phyloP scores from a whole-genome alignment of 2,797 vertebrate genomes.

The Paedocypris micromegethes region DNA sequence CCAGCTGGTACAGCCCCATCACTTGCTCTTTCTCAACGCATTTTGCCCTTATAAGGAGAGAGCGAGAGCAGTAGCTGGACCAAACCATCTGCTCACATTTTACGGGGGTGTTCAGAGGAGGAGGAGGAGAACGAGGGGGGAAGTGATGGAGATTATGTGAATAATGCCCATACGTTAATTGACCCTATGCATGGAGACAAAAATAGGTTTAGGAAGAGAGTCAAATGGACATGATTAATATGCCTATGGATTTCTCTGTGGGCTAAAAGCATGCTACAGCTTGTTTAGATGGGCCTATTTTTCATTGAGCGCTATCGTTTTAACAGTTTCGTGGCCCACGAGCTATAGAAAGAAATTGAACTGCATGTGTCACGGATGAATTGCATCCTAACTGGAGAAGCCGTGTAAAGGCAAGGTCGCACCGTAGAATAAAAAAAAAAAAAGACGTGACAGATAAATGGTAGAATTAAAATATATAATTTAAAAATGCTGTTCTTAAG shows the following conservation, averaged over 20 bases:
- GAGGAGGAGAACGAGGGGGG: slow-evolving; percentile 23
- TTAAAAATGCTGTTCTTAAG: no score
- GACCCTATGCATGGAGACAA: slow-evolving; percentile 57
- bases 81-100: slow-evolving; percentile 62
- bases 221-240: slow-evolving; percentile 38
- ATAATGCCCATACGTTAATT: slow-evolving; percentile 58
- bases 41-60: slow-evolving; percentile 81
- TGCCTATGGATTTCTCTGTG: slow-evolving; percentile 31
- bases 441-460: no score
- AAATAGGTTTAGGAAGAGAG: slow-evolving; percentile 56
- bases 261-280: slow-evolving; percentile 39
- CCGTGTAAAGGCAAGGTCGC: slow-evolving; percentile 1
- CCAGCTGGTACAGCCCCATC: slow-evolving; percentile 63
- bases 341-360: slow-evolving; percentile 14
- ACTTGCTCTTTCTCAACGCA: slow-evolving; percentile 69
- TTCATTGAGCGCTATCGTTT: slow-evolving; percentile 20
- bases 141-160: slow-evolving; percentile 36
- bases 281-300: slow-evolving; percentile 36
- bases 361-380: slow-evolving; percentile 3
- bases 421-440: no score
- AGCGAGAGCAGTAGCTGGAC: slow-evolving; percentile 64
- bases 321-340: slow-evolving; percentile 12
- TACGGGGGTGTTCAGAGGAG: slow-evolving; percentile 63
- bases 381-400: slow-evolving; percentile 11
- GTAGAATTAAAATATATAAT: no score